A percentile compares a stretch with the other conserved stretches of the same genome.
phyloP scores from a whole-genome alignment of 2,113 vertebrate species.

The Poeciliopsis occidentalis region DNA sequence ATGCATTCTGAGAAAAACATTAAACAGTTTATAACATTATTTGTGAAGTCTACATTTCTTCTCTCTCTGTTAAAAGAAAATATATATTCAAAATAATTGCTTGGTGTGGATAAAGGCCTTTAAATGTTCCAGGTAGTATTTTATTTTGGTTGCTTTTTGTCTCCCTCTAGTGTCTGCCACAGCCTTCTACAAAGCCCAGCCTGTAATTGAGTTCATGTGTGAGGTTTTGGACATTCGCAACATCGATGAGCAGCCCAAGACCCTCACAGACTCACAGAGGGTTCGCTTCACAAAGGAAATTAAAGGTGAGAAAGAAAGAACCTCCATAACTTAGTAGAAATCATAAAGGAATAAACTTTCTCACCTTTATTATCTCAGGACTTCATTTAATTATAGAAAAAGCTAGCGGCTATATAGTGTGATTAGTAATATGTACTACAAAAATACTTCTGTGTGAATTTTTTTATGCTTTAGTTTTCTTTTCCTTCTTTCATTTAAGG shows the following conservation, averaged over 20 bases:
- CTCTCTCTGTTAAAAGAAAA: too few species aligned
- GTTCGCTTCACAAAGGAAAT: slow-evolving; percentile 99
- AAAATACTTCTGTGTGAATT: too few species aligned
- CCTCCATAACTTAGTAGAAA: neutral
- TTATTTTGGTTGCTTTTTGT: slow-evolving; percentile 36
- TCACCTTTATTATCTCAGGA: neutral
- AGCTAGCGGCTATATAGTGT: neutral
- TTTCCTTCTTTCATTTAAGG: too few species aligned
- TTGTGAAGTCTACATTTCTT: neutral
- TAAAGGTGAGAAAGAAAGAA: slow-evolving; percentile 83
- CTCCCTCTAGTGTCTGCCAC: slow-evolving; percentile 91
- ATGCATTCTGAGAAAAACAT: neutral
- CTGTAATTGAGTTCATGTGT: slow-evolving; percentile 99
- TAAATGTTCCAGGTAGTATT: neutral
- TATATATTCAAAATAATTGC: too few species aligned
- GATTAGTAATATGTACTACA: too few species aligned
- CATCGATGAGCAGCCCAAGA: slow-evolving; percentile 97
- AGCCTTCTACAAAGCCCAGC: slow-evolving; percentile 99
- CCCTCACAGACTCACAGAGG: slow-evolving; percentile 94
- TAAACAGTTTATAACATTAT: neutral
- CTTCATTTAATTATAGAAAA: neutral
- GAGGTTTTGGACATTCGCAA: slow-evolving; percentile 98
- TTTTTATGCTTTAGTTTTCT: too few species aligned
- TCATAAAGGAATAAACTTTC: neutral
- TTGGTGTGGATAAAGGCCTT: neutral